Percentiles rank a stretch among this genome's conserved stretches.
Evolutionary conservation across 2,888 invertebrate species (phyloP).

Genomic region (Halictus ligatus): DNA sequence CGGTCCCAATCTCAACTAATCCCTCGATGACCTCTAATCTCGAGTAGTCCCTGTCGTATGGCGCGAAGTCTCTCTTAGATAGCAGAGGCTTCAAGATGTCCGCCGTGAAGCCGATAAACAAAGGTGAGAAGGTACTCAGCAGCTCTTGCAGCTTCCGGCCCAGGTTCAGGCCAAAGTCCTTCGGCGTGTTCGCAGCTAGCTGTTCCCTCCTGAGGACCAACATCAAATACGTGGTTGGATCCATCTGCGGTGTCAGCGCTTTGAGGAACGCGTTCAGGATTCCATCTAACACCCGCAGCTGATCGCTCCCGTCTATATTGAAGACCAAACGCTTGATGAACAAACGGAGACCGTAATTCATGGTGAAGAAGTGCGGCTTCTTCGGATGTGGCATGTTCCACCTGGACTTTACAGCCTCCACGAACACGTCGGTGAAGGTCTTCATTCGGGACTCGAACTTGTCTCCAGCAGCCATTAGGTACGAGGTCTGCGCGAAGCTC

Average conservation of each 20-base stretch:
- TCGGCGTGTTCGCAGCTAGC: neutral
- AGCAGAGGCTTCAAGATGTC: neutral
- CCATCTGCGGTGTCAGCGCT: constrained; percentile 61
- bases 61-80: rapidly evolving
- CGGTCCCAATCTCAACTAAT: neutral
- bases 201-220: constrained; percentile 53
- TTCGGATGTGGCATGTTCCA: constrained; percentile 63
- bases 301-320: rapidly evolving
- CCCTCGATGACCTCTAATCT: constrained; percentile 37
- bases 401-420: constrained; percentile 23
- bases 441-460: constrained; percentile 58
- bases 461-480: constrained; percentile 9
- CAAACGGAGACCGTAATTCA: constrained; percentile 50
- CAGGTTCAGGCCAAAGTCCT: constrained; percentile 52
- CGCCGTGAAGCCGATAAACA: constrained; percentile 8
- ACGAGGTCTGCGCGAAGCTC: neutral
- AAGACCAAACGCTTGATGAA: neutral
- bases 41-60: neutral
- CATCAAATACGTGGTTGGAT: constrained; percentile 59
- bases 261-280: constrained; percentile 52
- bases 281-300: constrained; percentile 43
- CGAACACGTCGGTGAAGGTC: constrained; percentile 47
- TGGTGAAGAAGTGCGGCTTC: constrained; percentile 38
- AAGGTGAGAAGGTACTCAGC: constrained; percentile 28
- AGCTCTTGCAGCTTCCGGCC: constrained; percentile 42